Percentiles rank a stretch among this genome's conserved stretches.
Evolutionary conservation across 2,797 vertebrate species (phyloP).

Genomic region (Paedocypris micromegethes): DNA sequence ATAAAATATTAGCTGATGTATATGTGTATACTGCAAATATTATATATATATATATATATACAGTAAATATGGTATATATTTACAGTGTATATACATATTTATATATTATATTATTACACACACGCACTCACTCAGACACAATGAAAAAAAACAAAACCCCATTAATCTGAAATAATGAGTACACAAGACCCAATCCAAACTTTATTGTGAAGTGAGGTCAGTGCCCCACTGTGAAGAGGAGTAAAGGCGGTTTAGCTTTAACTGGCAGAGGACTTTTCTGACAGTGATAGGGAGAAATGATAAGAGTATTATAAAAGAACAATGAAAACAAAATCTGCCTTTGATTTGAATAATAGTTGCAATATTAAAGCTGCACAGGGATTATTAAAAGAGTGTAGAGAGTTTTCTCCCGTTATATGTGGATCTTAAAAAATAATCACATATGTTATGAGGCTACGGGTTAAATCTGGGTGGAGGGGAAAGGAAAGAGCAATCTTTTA

Average conservation of each 20-base stretch:
- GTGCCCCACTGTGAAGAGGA: background rate
- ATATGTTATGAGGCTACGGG: slow-evolving; percentile 51
- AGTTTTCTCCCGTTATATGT: slow-evolving; percentile 35
- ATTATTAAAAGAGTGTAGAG: slow-evolving; percentile 42
- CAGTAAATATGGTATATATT: too few species aligned
- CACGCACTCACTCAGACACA: too few species aligned
- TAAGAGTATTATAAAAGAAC: slow-evolving; percentile 47
- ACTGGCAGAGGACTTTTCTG: slow-evolving; percentile 40
- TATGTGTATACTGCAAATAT: too few species aligned
- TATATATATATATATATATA: too few species aligned
- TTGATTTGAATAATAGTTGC: slow-evolving; percentile 51
- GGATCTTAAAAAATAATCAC: slow-evolving; percentile 38
- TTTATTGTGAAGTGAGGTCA: too few species aligned
- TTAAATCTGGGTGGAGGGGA: slow-evolving; percentile 27
- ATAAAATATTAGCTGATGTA: too few species aligned
- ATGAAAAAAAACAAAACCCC: too few species aligned
- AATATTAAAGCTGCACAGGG: slow-evolving; percentile 45
- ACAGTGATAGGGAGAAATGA: slow-evolving; percentile 41
- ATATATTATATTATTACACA: too few species aligned
- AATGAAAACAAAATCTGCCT: slow-evolving; percentile 47
- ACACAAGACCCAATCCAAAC: too few species aligned
- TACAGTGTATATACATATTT: too few species aligned
- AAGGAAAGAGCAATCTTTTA: slow-evolving; percentile 47
- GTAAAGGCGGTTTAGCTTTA: slow-evolving; percentile 36
- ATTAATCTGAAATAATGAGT: too few species aligned